Evolutionary conservation across 64 coral and sea anemone species (phyloP).

Genomic region (Astreopora myriophthalma): DNA sequence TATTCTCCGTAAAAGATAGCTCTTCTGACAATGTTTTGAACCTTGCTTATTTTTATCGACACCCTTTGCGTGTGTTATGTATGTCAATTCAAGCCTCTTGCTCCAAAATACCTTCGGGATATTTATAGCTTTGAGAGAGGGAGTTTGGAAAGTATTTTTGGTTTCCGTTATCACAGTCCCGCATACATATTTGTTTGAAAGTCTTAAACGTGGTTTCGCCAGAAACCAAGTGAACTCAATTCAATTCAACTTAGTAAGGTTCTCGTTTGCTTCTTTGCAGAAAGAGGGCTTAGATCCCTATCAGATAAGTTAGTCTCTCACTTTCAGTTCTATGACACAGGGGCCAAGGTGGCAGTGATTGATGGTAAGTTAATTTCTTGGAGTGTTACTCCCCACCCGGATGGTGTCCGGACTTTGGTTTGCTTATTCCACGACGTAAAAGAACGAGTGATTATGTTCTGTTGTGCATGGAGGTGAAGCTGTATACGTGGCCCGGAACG

Average conservation of each 20-base stretch:
- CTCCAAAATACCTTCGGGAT: neutral
- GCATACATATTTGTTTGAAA: neutral
- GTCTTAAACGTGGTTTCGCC: too few relatives aligned
- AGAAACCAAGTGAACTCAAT: neutral
- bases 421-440: neutral
- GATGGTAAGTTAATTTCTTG: conserved; percentile 42
- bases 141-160: neutral
- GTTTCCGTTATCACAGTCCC: neutral
- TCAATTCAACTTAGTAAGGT: neutral
- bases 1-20: neutral
- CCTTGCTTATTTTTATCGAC: neutral
- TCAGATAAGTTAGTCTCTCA: neutral
- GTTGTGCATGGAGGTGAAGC: too few relatives aligned
- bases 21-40: neutral
- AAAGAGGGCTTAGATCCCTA: neutral
- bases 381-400: neutral
- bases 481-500: too few relatives aligned
- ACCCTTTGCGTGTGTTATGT: neutral
- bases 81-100: neutral
- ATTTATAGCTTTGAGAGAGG: neutral
- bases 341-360: conserved; percentile 2
- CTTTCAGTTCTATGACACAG: neutral
- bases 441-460: neutral
- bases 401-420: neutral
- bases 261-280: neutral